phyloP scores from a whole-genome alignment of 1,140 invertebrate genomes.

The Zaprionus davidi region DNA sequence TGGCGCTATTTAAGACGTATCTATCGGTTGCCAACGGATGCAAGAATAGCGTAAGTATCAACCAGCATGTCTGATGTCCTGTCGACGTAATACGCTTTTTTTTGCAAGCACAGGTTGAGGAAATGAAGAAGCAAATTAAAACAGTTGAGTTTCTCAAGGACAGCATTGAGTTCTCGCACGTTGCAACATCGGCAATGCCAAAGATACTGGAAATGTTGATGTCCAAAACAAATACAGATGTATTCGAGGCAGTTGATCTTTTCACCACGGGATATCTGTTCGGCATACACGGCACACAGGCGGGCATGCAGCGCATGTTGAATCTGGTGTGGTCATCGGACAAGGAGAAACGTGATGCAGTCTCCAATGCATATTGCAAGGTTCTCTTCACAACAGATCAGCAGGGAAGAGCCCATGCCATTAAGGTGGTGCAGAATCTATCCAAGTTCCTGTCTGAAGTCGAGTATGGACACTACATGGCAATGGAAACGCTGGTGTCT shows the following conservation, averaged over 20 bases:
- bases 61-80: neutral
- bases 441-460: slow-evolving; percentile 86
- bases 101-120: slow-evolving; percentile 54
- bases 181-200: slow-evolving; percentile 89
- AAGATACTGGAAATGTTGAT: slow-evolving; percentile 89
- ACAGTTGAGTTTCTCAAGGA: slow-evolving; percentile 87
- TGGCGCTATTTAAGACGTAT: slow-evolving; percentile 72
- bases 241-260: slow-evolving; percentile 93
- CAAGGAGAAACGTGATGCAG: slow-evolving; percentile 86
- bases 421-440: slow-evolving; percentile 87
- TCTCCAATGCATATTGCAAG: slow-evolving; percentile 85
- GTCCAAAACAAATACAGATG: slow-evolving; percentile 90
- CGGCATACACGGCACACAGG: slow-evolving; percentile 89
- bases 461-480: slow-evolving; percentile 87
- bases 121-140: slow-evolving; percentile 85
- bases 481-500: slow-evolving; percentile 89
- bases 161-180: slow-evolving; percentile 87
- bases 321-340: slow-evolving; percentile 89
- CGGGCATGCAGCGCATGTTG: slow-evolving; percentile 91
- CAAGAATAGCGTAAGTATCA: slow-evolving; percentile 65
- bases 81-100: neutral
- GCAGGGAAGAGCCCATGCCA: slow-evolving; percentile 81
- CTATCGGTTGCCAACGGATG: slow-evolving; percentile 64
- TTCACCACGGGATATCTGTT: slow-evolving; percentile 93
- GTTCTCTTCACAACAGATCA: slow-evolving; percentile 77